Evolutionary conservation across 2,797 vertebrate species (phyloP).

Genomic region (Australoheros facetus): DNA sequence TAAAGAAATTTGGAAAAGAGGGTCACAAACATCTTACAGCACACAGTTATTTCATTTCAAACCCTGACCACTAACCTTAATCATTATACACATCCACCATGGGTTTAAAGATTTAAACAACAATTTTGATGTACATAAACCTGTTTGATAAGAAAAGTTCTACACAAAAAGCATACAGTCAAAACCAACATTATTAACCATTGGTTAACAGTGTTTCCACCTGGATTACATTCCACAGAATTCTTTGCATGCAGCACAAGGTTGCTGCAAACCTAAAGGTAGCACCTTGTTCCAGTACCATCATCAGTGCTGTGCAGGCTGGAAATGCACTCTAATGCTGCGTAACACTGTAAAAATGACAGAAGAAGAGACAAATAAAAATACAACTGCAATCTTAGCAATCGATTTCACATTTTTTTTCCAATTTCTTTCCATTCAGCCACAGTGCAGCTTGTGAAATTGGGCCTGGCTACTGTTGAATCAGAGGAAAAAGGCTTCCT

Average conservation of each 20-base stretch:
- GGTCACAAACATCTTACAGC: not conserved
- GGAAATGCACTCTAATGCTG: conserved; percentile 77
- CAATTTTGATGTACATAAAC: not conserved
- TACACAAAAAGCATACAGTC: not conserved
- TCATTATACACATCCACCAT: not conserved
- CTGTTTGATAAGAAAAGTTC: not conserved
- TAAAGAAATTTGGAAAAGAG: not conserved
- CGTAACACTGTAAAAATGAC: conserved; percentile 79
- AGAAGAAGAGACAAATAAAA: conserved; percentile 86
- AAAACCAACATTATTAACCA: not conserved
- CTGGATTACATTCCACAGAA: not conserved
- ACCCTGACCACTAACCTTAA: not conserved
- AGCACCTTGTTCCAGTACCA: conserved; percentile 39
- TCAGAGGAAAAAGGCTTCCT: conserved; percentile 79
- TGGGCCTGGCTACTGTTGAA: conserved; percentile 83
- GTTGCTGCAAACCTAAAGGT: conserved; percentile 11
- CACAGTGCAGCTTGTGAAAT: conserved; percentile 86
- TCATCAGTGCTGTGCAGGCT: conserved; percentile 74
- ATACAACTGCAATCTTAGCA: conserved; percentile 85
- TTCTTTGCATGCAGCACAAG: not conserved
- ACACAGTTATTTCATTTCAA: not conserved
- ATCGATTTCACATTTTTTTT: conserved; percentile 87
- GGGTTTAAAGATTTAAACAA: no score
- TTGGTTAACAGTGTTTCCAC: not conserved
- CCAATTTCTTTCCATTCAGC: conserved; percentile 85